phyloP scores from a whole-genome alignment of 2,113 vertebrate species.

The Rousettus leschenaultii region DNA sequence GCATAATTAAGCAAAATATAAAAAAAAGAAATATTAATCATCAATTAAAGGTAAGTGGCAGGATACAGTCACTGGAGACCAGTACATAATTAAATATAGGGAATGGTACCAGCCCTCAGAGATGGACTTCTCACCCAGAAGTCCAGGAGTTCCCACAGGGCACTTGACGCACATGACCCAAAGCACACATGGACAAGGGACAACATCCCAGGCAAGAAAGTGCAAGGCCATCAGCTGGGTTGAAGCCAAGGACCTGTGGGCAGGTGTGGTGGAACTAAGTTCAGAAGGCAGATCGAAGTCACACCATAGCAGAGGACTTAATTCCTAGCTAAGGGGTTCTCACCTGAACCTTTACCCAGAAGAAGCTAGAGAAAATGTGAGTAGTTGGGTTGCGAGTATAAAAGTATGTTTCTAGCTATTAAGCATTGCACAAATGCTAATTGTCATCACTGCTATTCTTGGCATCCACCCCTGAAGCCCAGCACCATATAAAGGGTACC shows the following conservation, averaged over 20 bases:
- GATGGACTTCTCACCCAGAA: too few relatives aligned
- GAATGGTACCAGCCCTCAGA: background rate
- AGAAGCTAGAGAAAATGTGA: background rate
- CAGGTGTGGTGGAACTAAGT: background rate
- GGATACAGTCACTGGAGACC: background rate
- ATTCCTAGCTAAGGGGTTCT: background rate
- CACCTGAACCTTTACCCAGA: background rate
- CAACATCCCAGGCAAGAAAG: background rate
- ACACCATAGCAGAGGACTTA: background rate
- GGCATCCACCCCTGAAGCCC: background rate
- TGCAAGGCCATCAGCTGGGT: rapidly evolving
- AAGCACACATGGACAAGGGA: background rate
- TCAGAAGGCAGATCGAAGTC: background rate
- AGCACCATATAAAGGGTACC: background rate
- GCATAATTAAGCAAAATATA: background rate
- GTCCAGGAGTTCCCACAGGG: background rate
- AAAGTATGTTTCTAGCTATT: too few relatives aligned
- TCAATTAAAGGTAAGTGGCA: background rate
- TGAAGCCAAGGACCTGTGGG: background rate
- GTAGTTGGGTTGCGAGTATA: rapidly evolving
- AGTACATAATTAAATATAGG: background rate
- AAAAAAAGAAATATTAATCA: background rate
- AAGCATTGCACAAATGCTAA: background rate
- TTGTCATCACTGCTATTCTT: background rate
- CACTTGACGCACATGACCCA: rapidly evolving